A percentile compares a stretch with the other conserved stretches of the same genome.
phyloP scores from a whole-genome alignment of 1,140 invertebrate genomes.

The Lepidostoma basale region DNA sequence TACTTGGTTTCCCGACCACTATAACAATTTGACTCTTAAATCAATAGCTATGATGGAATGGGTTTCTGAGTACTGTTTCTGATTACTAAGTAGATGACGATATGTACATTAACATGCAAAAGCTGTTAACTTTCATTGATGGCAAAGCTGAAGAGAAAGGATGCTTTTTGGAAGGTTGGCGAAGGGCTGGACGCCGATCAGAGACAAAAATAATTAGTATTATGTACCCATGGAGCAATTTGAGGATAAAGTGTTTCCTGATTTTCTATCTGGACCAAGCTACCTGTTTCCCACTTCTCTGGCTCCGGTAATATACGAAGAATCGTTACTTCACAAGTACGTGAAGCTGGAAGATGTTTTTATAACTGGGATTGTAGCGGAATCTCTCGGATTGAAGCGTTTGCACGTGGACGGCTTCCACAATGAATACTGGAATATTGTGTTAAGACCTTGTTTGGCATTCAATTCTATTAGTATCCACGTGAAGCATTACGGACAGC shows the following conservation, averaged over 20 bases:
- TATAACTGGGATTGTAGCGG: conserved; percentile 56
- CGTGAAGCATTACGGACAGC: conserved; percentile 81
- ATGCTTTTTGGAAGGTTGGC: conserved; percentile 82
- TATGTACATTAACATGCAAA: conserved; percentile 87
- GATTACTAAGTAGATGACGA: conserved; percentile 87
- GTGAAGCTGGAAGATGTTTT: conserved; percentile 74
- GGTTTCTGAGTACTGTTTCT: conserved; percentile 77
- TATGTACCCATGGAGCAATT: conserved; percentile 78
- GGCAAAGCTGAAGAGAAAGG: conserved; percentile 63
- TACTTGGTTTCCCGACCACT: conserved; percentile 80
- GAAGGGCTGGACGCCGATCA: conserved; percentile 81
- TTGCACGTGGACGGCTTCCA: too few species aligned
- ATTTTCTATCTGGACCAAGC: conserved; percentile 84
- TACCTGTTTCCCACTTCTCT: conserved; percentile 69
- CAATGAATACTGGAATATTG: too few species aligned
- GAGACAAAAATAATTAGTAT: conserved; percentile 83
- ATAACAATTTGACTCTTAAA: conserved; percentile 86
- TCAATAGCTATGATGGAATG: conserved; percentile 84
- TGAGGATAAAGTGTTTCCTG: conserved; percentile 66
- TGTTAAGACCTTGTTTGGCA: too few species aligned
- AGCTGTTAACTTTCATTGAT: conserved; percentile 71
- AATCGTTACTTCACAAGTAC: conserved; percentile 71
- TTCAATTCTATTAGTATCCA: conserved; percentile 88
- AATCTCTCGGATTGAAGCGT: too few species aligned
- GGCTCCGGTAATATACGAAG: conserved; percentile 47